These are phyloP conservation scores for Brachyhypopomus gauderio DNA, from an alignment of 2,113 vertebrate genomes.

Conservation along the genomic window DNA sequence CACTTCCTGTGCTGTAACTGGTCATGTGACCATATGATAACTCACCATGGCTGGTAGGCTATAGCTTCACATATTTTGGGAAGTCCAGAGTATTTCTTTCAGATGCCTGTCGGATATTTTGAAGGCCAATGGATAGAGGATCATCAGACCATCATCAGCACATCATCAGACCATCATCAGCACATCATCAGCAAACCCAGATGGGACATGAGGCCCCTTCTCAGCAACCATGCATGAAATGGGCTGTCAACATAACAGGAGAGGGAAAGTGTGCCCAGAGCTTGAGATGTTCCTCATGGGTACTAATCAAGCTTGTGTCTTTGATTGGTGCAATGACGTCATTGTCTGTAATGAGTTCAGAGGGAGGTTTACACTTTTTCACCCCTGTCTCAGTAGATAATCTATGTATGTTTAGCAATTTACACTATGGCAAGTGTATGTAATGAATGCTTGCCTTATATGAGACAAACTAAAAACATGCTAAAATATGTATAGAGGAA, in stretches of 20 bases:
- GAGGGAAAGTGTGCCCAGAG: conserved; percentile 5
- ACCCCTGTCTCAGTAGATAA: background rate
- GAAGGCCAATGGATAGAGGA: background rate
- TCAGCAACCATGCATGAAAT: conserved; percentile 27
- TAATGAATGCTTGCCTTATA: conserved; percentile 2
- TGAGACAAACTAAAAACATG: background rate
- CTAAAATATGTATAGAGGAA: background rate
- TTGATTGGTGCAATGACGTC: conserved; percentile 29
- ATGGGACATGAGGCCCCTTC: conserved; percentile 29
- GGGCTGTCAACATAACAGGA: conserved; percentile 38
- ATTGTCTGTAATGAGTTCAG: conserved; percentile 26
- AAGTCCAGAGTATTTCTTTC: conserved; percentile 37
- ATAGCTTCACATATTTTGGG: conserved; percentile 29
- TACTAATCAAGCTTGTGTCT: conserved; percentile 48
- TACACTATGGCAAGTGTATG: background rate
- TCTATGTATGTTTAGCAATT: background rate
- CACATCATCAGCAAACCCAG: conserved; percentile 14
- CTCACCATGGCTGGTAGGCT: conserved; percentile 29
- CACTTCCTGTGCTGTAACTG: conserved; percentile 19
- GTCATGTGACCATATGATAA: conserved; percentile 7
- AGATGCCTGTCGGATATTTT: conserved; percentile 15
- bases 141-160: background rate
- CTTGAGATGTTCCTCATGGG: conserved; percentile 30
- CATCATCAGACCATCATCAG: conserved; percentile 33
- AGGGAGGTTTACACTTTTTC: background rate